Conservation (phyloP, 2,113 vertebrate species). For the Limnothrissa miodon region DNA sequence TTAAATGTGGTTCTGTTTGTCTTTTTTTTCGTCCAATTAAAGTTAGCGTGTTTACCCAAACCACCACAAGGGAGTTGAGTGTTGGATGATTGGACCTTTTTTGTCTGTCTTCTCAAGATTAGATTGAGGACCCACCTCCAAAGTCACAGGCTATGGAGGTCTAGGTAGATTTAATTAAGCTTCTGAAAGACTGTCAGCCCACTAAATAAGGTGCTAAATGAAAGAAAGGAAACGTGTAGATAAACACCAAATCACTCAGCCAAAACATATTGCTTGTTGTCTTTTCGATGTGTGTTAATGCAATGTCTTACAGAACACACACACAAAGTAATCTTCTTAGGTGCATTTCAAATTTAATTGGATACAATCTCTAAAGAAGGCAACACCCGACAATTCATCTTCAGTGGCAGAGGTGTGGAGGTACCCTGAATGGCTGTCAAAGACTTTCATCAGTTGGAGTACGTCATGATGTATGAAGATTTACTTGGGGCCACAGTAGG, state of each 20-base stretch:
- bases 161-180: slow-evolving; percentile 14
- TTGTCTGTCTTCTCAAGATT: not conserved
- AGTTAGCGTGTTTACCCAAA: not conserved
- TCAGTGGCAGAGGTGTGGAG: not conserved
- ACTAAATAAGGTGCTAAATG: not conserved
- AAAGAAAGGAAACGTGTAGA: not conserved
- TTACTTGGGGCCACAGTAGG: not conserved
- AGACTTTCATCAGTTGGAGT: not conserved
- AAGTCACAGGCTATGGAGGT: not conserved
- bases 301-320: not conserved
- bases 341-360: not conserved
- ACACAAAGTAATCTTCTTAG: not conserved
- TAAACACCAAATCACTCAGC: not conserved
- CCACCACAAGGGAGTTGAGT: not conserved
- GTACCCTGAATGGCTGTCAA: not conserved
- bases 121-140: not conserved
- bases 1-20: too few relatives aligned
- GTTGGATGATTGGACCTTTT: not conserved
- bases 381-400: not conserved
- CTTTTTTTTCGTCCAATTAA: not conserved
- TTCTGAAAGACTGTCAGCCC: not conserved
- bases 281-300: not conserved
- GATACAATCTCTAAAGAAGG: not conserved
- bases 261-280: not conserved
- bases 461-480: not conserved